Conservation (phyloP, 2,113 vertebrate genomes). For the Bothrops jararaca region DNA sequence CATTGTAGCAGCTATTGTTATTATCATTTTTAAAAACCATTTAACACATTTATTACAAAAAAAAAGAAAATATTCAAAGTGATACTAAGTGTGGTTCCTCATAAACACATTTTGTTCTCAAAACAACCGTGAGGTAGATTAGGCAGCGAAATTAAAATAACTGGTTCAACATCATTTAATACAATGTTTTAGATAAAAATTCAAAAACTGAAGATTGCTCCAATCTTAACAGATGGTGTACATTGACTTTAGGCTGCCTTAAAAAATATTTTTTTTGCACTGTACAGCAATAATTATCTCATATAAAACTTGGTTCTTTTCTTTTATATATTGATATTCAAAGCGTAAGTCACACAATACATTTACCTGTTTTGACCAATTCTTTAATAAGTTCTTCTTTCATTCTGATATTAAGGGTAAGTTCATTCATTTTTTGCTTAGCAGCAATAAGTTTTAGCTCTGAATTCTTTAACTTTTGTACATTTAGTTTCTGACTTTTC, state of each 20-base stretch:
- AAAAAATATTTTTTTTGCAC: background rate
- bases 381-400: conserved; percentile 88
- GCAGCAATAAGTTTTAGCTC: conserved; percentile 68
- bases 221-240: background rate
- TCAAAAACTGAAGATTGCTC: background rate
- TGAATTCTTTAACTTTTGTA: conserved; percentile 70
- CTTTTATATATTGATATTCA: background rate
- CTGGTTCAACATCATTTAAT: background rate
- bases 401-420: conserved; percentile 82
- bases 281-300: background rate
- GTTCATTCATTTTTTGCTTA: conserved; percentile 79
- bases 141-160: background rate
- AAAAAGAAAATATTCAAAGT: background rate
- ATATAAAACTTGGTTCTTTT: background rate
- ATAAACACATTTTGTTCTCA: background rate
- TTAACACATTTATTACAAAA: background rate
- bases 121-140: background rate
- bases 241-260: background rate
- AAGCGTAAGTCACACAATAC: background rate
- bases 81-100: background rate
- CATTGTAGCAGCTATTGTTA: background rate
- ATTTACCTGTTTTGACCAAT: conserved; percentile 83
- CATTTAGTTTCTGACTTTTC: conserved; percentile 66
- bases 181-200: background rate
- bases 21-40: background rate